Evolutionary conservation across 1,140 invertebrate genomes (phyloP).

Genomic region (Pseudoatta argentina): DNA sequence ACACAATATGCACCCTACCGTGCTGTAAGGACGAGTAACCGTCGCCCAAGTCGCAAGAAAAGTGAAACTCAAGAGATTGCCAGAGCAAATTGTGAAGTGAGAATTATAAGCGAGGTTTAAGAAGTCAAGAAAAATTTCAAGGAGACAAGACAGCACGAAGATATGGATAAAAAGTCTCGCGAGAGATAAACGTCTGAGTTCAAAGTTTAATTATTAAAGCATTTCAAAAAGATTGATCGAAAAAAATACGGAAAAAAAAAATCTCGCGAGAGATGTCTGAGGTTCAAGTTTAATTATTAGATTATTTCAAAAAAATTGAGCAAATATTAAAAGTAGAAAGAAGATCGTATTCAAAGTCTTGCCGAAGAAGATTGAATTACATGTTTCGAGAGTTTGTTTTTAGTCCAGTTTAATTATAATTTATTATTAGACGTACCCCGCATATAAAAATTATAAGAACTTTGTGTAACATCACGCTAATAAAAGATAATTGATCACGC

Average conservation of each 20-base stretch:
- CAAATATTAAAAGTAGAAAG: background rate
- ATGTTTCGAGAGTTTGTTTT: background rate
- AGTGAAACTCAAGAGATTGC: background rate
- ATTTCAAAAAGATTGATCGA: background rate
- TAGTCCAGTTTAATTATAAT: background rate
- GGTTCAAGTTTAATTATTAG: background rate
- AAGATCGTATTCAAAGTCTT: background rate
- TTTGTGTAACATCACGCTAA: slow-evolving; percentile 14
- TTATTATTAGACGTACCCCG: background rate
- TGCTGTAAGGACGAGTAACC: slow-evolving; percentile 25
- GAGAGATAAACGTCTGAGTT: background rate
- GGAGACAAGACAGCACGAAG: background rate
- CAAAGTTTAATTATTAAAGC: background rate
- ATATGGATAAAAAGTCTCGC: background rate
- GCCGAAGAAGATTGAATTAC: background rate
- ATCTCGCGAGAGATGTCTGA: background rate
- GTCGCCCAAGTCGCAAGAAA: background rate
- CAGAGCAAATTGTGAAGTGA: background rate
- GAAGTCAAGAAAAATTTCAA: background rate
- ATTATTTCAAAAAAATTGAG: background rate
- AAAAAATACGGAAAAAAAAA: background rate
- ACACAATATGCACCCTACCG: slow-evolving; percentile 1
- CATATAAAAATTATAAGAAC: background rate
- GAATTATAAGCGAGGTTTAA: background rate
- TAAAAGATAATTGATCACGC: slow-evolving; percentile 47